phyloP scores from a whole-genome alignment of 2,113 vertebrate genomes.

The Gulo gulo region DNA sequence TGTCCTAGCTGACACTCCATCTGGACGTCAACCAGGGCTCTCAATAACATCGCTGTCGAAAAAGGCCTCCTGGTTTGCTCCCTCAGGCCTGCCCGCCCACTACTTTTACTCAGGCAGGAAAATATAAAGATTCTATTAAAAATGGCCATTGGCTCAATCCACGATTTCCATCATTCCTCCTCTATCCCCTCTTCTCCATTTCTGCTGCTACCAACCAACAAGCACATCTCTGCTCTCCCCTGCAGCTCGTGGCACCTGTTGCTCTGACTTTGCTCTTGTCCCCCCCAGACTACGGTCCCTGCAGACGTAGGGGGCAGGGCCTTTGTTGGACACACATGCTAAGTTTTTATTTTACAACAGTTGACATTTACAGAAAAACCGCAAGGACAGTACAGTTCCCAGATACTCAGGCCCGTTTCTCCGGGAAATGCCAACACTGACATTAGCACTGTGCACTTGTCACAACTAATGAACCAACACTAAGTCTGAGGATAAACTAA shows the following conservation, averaged over 20 bases:
- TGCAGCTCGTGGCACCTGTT: background rate
- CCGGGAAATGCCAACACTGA: background rate
- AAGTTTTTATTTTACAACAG: background rate
- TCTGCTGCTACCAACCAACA: background rate
- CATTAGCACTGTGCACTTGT: fast-evolving
- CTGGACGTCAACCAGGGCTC: background rate
- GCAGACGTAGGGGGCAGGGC: background rate
- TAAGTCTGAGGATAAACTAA: background rate
- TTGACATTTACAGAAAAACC: background rate
- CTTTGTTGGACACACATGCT: background rate
- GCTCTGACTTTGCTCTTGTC: background rate
- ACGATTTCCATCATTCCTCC: fast-evolving
- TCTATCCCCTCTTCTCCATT: background rate
- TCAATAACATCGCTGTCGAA: background rate
- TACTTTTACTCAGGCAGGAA: background rate
- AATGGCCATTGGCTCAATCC: background rate
- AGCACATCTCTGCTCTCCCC: too few relatives aligned
- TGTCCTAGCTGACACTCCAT: background rate
- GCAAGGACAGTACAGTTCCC: background rate
- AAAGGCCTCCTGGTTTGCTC: background rate
- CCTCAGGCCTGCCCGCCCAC: background rate
- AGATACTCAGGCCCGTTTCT: background rate
- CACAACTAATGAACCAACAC: background rate
- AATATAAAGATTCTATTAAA: background rate
- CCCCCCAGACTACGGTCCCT: background rate